Base-by-base conservation (phyloP, 1,140 invertebrate genomes). In the Teleogryllus occipitalis region DNA sequence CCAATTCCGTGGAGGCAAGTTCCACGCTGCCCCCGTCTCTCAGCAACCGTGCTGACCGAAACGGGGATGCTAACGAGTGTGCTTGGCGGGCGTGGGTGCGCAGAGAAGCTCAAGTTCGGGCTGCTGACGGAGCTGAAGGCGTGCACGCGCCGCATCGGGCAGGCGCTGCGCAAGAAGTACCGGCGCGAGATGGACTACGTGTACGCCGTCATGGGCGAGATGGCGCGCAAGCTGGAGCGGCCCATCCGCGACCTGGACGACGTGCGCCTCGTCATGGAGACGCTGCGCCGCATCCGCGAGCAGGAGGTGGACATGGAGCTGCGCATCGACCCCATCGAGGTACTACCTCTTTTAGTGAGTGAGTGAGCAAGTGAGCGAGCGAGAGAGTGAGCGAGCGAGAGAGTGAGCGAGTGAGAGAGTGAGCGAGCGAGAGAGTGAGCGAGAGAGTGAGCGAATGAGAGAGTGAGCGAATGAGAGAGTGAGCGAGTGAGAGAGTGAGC, bases 261-360 rank as follows among this genome's bases (percentile, higher is more conserved):
- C 83, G 96, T 98, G 3, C 89, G 96, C 77, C 91, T 95, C 84
- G 93, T 96, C 22, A 98, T 99, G 95, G 95, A 97, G 81, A 96
- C 94, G 0, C 85, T 98, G 79, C 95, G 95, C 84, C 97, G 98
- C 85, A 96, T 98, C 78, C 88, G 97, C 10, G 96, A 98, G 83
- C 94, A 96, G 85, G 97, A 98, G 87, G 96, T 98, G 14, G 95
- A 97, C 83, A 96, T 98, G 92, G 97, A 99, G 83, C 88, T 97
- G 74, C 92, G 91, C 83, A 97, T 98, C 78, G 94, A 95, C 83
- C 96, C 96, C 0, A 96, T 98, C 79, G 97, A 99, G 87, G 94
- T 93, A 5, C 27, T n/a, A n/a, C n/a, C n/a, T n/a, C n/a, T n/a
- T n/a, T n/a, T n/a, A n/a, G n/a, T n/a, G n/a, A n/a, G n/a, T n/a